Percentiles rank a stretch among this genome's conserved stretches.
Conservation (phyloP, 2,888 invertebrate genomes). For the Blera fallax region DNA sequence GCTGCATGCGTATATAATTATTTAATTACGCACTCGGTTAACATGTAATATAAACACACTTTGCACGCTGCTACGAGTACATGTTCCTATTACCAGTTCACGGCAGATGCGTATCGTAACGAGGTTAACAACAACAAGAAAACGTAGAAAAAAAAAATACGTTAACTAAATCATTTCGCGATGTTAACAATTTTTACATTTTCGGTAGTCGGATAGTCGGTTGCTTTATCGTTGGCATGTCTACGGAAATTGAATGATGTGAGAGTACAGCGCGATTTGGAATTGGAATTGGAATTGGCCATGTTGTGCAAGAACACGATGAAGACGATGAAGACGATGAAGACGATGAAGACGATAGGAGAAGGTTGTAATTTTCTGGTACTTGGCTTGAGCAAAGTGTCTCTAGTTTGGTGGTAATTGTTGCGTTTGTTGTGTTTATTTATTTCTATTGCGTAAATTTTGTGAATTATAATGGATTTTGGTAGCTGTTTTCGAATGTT, state of each 20-base stretch:
- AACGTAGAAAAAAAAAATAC: neutral
- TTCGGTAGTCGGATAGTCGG: conserved; percentile 5
- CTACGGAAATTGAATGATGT: conserved; percentile 17
- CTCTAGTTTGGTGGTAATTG: conserved; percentile 14
- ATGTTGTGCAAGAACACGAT: conserved; percentile 42
- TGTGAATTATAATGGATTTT: neutral
- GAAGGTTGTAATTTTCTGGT: conserved; percentile 58
- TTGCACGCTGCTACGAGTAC: neutral
- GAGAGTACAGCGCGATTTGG: neutral
- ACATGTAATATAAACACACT: conserved; percentile 25
- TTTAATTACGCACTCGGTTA: conserved; percentile 52
- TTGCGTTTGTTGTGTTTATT: neutral
- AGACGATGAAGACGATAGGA: conserved; percentile 20
- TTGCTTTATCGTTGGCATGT: neutral
- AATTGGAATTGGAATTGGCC: conserved; percentile 8
- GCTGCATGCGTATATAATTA: conserved; percentile 46
- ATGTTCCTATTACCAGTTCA: conserved; percentile 19
- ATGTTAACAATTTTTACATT: conserved; percentile 9
- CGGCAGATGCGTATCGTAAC: conserved; percentile 44
- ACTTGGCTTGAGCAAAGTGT: conserved; percentile 28
- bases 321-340: conserved; percentile 34
- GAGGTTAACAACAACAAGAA: conserved; percentile 32
- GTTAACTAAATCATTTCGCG: conserved; percentile 22
- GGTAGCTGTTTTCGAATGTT: neutral
- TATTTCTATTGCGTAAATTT: conserved; percentile 6